Evolutionary conservation across 2,113 vertebrate species (phyloP).

Genomic region (Paradoxurus hermaphroditus): DNA sequence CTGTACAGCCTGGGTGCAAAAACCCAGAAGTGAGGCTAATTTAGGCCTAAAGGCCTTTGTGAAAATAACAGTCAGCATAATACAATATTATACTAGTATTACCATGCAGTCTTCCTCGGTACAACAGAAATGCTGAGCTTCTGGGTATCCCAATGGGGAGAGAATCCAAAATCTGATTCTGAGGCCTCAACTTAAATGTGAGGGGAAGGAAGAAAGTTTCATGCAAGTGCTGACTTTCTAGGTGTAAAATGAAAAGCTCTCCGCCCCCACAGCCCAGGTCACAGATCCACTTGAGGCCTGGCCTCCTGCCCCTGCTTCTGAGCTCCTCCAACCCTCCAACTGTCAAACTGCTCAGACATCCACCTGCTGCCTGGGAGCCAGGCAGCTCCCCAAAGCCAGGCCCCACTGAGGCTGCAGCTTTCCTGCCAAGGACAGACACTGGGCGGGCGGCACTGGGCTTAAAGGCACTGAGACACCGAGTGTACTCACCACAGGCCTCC

Average conservation of each 20-base stretch:
- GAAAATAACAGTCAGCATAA: background rate
- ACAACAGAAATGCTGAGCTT: background rate
- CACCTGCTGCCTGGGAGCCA: background rate
- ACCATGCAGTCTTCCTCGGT: background rate
- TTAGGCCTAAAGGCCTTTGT: background rate
- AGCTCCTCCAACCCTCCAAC: background rate
- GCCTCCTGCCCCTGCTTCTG: background rate
- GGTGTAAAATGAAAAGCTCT: background rate
- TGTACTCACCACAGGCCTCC: background rate
- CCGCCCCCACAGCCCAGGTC: background rate
- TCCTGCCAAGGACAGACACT: background rate
- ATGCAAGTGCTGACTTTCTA: background rate
- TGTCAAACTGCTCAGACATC: no score
- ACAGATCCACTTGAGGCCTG: background rate
- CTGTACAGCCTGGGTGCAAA: background rate
- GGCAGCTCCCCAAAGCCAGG: background rate
- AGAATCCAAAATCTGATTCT: background rate
- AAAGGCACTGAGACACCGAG: rapidly evolving
- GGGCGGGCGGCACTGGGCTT: no score
- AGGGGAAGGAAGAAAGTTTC: background rate
- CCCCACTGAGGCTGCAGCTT: background rate
- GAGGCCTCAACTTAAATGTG: background rate
- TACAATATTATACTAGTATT: background rate
- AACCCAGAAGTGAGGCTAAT: background rate
- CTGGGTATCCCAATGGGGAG: background rate